phyloP scores from a whole-genome alignment of 2,113 vertebrate species.

The Protobothrops mucrosquamatus region DNA sequence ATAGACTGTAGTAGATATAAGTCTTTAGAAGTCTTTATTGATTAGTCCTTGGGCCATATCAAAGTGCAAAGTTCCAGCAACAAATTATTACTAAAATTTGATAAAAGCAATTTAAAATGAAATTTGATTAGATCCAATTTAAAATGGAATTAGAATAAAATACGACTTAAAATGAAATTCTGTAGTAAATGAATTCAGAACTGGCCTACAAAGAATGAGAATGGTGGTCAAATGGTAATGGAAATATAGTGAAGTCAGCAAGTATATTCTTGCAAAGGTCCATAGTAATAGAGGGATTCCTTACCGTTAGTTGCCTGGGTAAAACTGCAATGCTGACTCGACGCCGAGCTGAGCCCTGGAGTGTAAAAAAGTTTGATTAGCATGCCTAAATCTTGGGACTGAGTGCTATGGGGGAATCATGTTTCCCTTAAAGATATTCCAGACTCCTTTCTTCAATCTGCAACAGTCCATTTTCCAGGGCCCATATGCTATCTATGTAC shows the following conservation, averaged over 20 bases:
- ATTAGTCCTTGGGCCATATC: too few species aligned
- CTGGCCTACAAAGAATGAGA: background rate
- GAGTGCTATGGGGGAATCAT: background rate
- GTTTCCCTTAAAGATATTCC: background rate
- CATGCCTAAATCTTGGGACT: background rate
- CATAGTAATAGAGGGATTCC: background rate
- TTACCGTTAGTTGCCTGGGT: conserved; percentile 68
- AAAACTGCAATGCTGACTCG: conserved; percentile 79
- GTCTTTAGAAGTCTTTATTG: too few species aligned
- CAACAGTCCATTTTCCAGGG: background rate
- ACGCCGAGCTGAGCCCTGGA: conserved; percentile 64
- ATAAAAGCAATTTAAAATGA: too few species aligned
- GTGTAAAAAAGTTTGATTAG: conserved; percentile 4
- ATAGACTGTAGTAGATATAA: background rate
- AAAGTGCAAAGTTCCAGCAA: too few species aligned
- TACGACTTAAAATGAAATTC: too few species aligned
- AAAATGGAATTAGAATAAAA: too few species aligned
- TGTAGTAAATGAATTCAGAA: background rate
- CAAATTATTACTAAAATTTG: too few species aligned
- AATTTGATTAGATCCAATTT: too few species aligned
- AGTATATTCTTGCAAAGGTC: background rate
- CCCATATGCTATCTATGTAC: background rate
- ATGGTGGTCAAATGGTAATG: background rate
- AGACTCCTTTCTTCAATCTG: background rate
- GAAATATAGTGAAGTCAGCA: background rate